Evolutionary conservation across 2,113 vertebrate species (phyloP), one percentile per base, ranked within the genome.

Genomic region (Ibidorhyncha struthersii): DNA sequence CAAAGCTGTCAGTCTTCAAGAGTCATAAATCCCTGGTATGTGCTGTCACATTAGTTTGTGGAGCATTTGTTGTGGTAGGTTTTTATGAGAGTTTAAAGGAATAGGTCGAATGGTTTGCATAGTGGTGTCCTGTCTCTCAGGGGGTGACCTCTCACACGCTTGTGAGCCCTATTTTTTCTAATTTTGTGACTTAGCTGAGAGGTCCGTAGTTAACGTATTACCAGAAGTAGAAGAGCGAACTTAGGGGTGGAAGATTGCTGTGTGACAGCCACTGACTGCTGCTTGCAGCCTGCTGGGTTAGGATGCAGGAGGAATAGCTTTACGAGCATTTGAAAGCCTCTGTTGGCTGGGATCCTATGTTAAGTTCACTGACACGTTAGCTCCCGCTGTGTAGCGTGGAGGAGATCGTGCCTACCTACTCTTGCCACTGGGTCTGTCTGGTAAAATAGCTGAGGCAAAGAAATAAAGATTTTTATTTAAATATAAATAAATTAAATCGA

Each of bases 151-250:
- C 56, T 40, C 23, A 1, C 7, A 34, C 59, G 38, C 32, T 29
- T 16, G 25, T 0, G 1, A 59, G 10, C 40, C 8, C 6, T 40
- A 2, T 47, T 63, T 63, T 52, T 27, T n/a, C 36, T 40, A 5
- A 27, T 70, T 58, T 15, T 52, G 14, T 40, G 43, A 11, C 32
- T 27, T 40, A 58, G 36, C 55, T 45, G 34, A 32, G 23, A 58
- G 82, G 27, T 20, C 23, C 4, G 0, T 26, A 40, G 26, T 50
- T 40, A 36, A 21, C 16, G 6, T 70, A 3, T 66, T 49, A 13
- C 15, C 29, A 52, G 32, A 63, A 65, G 38, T 8, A 32, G 49
- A 14, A 38, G 10, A 49, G 49, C 22, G 6, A 49, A 49, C 49
- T 11, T 23, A 49, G 49, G 49, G 30, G n/a, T 62, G 83, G 29